Evolutionary conservation across 1,140 invertebrate genomes (phyloP), one percentile per base, ranked within the genome.

Genomic region (Ips typographus): DNA sequence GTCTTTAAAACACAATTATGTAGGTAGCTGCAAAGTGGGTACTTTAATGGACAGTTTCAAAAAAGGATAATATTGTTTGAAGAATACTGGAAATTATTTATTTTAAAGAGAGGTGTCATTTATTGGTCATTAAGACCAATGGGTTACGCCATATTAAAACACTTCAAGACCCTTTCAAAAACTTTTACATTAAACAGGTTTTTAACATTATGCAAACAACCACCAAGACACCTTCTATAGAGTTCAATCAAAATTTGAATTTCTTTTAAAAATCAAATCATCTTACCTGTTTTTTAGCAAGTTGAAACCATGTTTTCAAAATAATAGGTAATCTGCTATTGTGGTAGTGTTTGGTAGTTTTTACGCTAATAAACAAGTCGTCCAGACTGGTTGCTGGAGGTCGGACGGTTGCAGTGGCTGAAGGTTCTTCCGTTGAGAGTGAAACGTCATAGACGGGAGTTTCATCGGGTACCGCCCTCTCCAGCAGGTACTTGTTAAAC

Each of bases 351-450:
- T 89, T 89, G 41, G 94, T 95, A 57, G 95, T 97, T 84, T 98
- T 98, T 36, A 98, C 93, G 83, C 93, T 95, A 79, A 98, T 92
- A 82, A 96, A 97, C 73, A 97, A 85, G 80, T 96, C 94, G 80
- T 92, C 85, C 67, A 95, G 83, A 61, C 85, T 86, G 52, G 90
- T 90, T 58, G 87, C 84, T 73, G 87, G 89, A 71, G 85, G 87
- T 74, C 85, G 84, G 75, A 85, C 85, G 72, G 89, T 91, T 44
- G 83, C 83, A 40, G 82, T 85, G 51, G 82, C 81, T 41, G 83
- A 80, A 75, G 80, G 41, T 74, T 80, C 72, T 81, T 85, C 76
- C 77, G 79, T 76, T 43, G 76, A 75, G 73, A 77, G 38, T 65
- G 37, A 53, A 4, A 51, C 39, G 4, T 68, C 58, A 44, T 61